These are phyloP conservation scores for Xenopus petersii DNA, from an alignment of 2,797 vertebrate species.

Conservation along the genomic window DNA sequence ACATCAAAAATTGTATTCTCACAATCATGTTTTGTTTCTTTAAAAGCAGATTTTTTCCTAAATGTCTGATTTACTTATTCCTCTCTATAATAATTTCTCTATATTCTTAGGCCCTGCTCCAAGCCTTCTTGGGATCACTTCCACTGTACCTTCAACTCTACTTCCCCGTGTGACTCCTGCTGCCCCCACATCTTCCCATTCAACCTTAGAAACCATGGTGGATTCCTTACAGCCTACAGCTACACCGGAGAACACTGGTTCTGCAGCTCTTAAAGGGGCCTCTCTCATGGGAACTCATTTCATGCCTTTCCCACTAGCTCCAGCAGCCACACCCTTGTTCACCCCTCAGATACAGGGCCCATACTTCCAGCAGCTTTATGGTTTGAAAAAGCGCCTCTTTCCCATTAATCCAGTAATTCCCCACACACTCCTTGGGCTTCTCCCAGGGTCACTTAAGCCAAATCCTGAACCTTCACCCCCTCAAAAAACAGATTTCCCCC, in stretches of 20 bases:
- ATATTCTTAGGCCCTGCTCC: constrained; percentile 50
- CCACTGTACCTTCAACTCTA: constrained; percentile 55
- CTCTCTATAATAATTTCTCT: background rate
- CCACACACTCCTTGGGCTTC: constrained; percentile 66
- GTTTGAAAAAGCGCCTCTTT: constrained; percentile 68
- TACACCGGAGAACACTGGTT: constrained; percentile 27
- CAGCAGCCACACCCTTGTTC: constrained; percentile 50
- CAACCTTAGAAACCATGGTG: constrained; percentile 52
- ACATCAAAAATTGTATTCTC: too few relatives aligned
- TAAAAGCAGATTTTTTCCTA: too few relatives aligned
- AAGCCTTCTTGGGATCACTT: constrained; percentile 57
- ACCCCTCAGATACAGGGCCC: constrained; percentile 62
- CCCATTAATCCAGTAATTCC: constrained; percentile 68
- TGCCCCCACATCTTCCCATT: constrained; percentile 47
- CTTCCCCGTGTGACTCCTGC: constrained; percentile 54
- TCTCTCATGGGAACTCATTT: constrained; percentile 62
- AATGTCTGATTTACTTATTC: constrained; percentile 4
- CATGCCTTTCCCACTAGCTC: constrained; percentile 61
- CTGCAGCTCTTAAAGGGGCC: constrained; percentile 50
- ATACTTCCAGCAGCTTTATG: constrained; percentile 67
- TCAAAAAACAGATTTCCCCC: constrained; percentile 49
- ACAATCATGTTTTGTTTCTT: too few relatives aligned
- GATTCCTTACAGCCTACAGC: constrained; percentile 28
- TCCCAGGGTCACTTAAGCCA: constrained; percentile 60
- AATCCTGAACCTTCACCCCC: constrained; percentile 51